Base-by-base conservation (phyloP, 2,888 invertebrate genomes). In the Macrosoma leucophasiata region DNA sequence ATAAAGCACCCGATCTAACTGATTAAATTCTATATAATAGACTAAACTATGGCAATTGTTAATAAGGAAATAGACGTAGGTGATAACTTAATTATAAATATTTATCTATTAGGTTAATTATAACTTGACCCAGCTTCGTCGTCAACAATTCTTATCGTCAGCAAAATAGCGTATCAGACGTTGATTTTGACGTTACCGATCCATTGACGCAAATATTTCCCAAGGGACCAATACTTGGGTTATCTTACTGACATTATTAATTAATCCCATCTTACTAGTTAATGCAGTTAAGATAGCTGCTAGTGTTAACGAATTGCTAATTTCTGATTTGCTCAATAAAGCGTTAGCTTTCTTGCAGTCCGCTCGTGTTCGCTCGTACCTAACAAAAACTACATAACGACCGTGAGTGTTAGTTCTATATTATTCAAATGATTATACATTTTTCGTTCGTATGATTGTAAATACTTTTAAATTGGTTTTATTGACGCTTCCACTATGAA, bases 181-280 rank as follows among this genome's bases (percentile, higher is more conserved):
- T 54, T 53, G 36, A 39, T 57, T 53, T 58, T 56, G 46, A 53
- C 36, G 39, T 58, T 57, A 56, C n/a, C 48, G 52, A 54, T 62
- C 48, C 55, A 62, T 62, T 79, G 79, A 79, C 76, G 79, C 65
- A 79, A 66, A 55, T 64, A 45, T 49, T 51, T 58, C 48, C 54
- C 45, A 48, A 49, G 58, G 58, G 59, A 57, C 56, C 56, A 56
- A 50, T 58, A 47, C 42, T 55, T 60, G 55, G 75, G 73, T 78
- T 75, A 78, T 74, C 72, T 56, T 43, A 33, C 37, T 56, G 60
- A 56, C 59, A 53, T 58, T 46, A 52, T 58, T 69, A 68, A 69
- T 73, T 68, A 66, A 68, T 67, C 63, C 54, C 17, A 31, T 34
- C 46, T 33, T 43, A 41, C 23, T 30, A 36, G 29, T 36, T 30